phyloP scores from a whole-genome alignment of 2,797 vertebrate species.

The Oreochromis grahami region DNA sequence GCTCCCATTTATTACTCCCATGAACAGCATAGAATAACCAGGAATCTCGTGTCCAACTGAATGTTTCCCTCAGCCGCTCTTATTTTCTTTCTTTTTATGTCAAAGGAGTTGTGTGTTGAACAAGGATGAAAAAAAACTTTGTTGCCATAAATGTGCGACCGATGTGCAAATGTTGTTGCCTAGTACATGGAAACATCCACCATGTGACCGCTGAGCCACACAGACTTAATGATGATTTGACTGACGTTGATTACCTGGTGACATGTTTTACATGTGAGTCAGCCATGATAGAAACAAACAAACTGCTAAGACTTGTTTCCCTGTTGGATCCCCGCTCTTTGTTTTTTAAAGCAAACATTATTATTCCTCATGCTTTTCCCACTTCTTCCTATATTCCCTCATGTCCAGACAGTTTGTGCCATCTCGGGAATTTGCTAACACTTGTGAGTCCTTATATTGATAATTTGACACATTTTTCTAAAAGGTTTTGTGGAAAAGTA shows the following conservation, averaged over 20 bases:
- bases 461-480: not conserved
- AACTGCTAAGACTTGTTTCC: not conserved
- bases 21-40: not conserved
- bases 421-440: not conserved
- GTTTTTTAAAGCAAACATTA: too few species aligned
- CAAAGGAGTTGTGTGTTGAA: not conserved
- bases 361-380: accelerated
- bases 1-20: not conserved
- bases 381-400: not conserved
- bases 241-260: not conserved
- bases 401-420: not conserved
- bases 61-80: accelerated
- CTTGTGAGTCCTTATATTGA: not conserved
- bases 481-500: not conserved
- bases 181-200: not conserved
- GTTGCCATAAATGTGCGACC: not conserved
- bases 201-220: not conserved
- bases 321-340: too few species aligned
- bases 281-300: not conserved
- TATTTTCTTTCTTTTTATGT: not conserved
- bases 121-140: not conserved
- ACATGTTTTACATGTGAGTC: not conserved
- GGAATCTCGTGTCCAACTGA: not conserved
- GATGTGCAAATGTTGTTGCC: not conserved
- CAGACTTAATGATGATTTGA: not conserved